Conservation (phyloP, 2,888 invertebrate species). For the Marasmarcha lunaedactyla region DNA sequence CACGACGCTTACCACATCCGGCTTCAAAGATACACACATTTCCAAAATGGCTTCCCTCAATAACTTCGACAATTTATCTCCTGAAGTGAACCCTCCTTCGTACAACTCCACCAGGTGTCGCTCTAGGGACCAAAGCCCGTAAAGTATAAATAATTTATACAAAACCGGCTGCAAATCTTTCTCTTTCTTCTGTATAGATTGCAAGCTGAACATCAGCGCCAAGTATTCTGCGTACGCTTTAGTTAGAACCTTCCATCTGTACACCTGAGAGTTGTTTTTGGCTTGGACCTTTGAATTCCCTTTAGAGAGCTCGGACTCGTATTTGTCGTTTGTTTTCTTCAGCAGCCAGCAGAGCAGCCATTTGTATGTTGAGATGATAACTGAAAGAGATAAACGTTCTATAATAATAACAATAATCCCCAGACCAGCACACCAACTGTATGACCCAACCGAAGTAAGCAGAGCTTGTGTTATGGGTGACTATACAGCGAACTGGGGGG, state of each 20-base stretch:
- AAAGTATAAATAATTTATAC: conserved; percentile 43
- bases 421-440: no score
- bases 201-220: conserved; percentile 65
- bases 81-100: conserved; percentile 72
- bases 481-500: no score
- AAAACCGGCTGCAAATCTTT: conserved; percentile 55
- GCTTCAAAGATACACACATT: conserved; percentile 77
- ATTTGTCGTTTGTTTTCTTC: conserved; percentile 74
- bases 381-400: conserved; percentile 59
- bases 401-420: no score
- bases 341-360: conserved; percentile 88
- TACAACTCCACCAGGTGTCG: conserved; percentile 80
- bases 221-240: conserved; percentile 82
- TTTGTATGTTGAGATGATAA: conserved; percentile 78
- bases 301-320: conserved; percentile 61
- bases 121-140: conserved; percentile 68
- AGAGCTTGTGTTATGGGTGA: no score
- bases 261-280: conserved; percentile 84
- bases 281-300: conserved; percentile 81
- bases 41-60: conserved; percentile 77
- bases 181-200: conserved; percentile 47
- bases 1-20: conserved; percentile 80
- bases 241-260: conserved; percentile 80
- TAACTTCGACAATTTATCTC: conserved; percentile 66
- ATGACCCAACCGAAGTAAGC: no score